These are phyloP conservation scores for Pristionchus arcanus DNA, from an alignment of 2,888 invertebrate species.

Conservation along the genomic window DNA sequence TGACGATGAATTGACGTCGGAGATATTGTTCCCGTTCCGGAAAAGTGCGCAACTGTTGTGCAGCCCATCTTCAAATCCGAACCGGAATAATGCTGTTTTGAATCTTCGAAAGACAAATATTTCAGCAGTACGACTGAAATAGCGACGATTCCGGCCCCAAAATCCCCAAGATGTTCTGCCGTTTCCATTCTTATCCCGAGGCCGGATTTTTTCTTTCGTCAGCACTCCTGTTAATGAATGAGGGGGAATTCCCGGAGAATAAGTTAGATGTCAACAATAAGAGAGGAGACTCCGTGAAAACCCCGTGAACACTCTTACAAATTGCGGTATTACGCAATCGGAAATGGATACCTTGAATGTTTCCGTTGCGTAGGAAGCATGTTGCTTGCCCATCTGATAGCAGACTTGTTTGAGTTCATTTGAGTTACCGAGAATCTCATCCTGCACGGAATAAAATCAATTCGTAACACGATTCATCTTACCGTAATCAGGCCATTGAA, in stretches of 20 bases:
- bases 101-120: neutral
- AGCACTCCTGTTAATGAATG: neutral
- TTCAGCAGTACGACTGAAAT: neutral
- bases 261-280: neutral
- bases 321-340: neutral
- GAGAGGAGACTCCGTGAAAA: neutral
- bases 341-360: slow-evolving; percentile 51
- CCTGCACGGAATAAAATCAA: slow-evolving; percentile 31
- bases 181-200: slow-evolving; percentile 2
- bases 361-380: slow-evolving; percentile 57
- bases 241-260: neutral
- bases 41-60: neutral
- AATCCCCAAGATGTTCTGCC: neutral
- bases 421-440: slow-evolving; percentile 53
- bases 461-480: neutral
- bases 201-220: neutral
- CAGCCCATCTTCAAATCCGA: neutral
- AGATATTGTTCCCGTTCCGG: neutral
- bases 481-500: slow-evolving; percentile 52
- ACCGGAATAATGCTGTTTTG: neutral
- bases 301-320: neutral
- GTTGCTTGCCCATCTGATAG: slow-evolving; percentile 60
- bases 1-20: neutral
- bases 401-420: slow-evolving; percentile 56
- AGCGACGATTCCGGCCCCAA: neutral